Evolutionary conservation across 2,113 vertebrate species (phyloP).

Genomic region (Suricata suricatta): DNA sequence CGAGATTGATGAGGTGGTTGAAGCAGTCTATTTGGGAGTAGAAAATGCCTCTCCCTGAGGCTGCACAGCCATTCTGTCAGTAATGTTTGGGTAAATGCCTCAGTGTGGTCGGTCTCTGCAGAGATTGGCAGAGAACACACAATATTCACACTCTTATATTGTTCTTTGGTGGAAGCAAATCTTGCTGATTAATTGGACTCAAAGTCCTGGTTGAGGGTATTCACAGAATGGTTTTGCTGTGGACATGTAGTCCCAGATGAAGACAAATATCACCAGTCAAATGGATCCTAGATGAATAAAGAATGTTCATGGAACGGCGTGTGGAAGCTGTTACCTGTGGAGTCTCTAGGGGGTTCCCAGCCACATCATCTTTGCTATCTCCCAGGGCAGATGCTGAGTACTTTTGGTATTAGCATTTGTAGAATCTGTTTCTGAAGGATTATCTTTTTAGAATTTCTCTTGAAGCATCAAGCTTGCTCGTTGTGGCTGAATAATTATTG

Average conservation of each 20-base stretch:
- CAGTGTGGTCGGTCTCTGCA: background rate
- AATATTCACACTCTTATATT: background rate
- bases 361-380: background rate
- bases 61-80: background rate
- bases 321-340: background rate
- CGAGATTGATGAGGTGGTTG: constrained; percentile 55
- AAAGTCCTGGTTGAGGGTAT: constrained; percentile 35
- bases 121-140: background rate
- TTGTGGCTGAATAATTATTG: background rate
- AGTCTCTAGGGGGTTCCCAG: background rate
- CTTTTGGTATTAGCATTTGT: background rate
- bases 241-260: constrained; percentile 19
- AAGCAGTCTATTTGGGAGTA: constrained; percentile 30
- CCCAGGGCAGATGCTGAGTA: background rate
- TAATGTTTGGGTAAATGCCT: constrained; percentile 6
- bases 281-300: background rate
- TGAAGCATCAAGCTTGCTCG: background rate
- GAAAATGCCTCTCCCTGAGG: constrained; percentile 58
- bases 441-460: background rate
- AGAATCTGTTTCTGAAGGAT: constrained; percentile 5
- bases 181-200: constrained; percentile 25
- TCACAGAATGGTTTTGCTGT: background rate
- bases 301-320: background rate
- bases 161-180: background rate
- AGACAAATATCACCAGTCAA: constrained; percentile 24